Base-by-base conservation (phyloP, 2,888 invertebrate genomes). In the Xestia sexstrigata region DNA sequence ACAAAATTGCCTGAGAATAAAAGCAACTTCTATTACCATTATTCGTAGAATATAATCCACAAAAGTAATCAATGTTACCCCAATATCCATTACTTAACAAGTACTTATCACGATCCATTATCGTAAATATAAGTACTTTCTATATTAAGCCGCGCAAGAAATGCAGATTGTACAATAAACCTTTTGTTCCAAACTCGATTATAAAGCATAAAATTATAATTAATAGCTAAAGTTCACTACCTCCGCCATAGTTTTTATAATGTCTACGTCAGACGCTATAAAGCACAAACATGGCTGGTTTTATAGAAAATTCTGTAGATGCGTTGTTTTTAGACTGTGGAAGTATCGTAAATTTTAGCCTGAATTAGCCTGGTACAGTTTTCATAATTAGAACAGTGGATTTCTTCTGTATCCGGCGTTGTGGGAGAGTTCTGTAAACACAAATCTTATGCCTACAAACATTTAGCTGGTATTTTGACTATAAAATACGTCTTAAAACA, bases 181-280 rank as follows among this genome's bases (percentile, higher is more conserved):
- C 66, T 65, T 74, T 52, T 70, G 42, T 76, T 58, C 68, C 39
- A 60, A 65, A 42, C 66, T 70, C 71, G 70, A 78, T 82, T 82
- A 75, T 47, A 70, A 69, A 80, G 30, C 74, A 76, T 78, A 75
- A 76, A 82, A 78, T 68, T 81, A 71, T 80, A 72, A 83, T 86
- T 85, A 81, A 87, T 60, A 47, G 62, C 49, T 55, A 74, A 66
- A 79, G 74, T 82, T 76, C 74, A 70, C 78, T 68, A 68, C 58
- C 62, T 62, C 39, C 39, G 58, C 45, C 69, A 63, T 74, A 52
- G 76, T 72, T 85, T 79, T 74, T 76, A 77, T 70, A 84, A 79
- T 63, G 23, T 23, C 69, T 66, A 81, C 79, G 83, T 79, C 73
- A 78, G 68, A 65, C n/a, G 35, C 79, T 49, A 82, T 82, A 82